A percentile compares a stretch with the other conserved stretches of the same genome.
phyloP scores from a whole-genome alignment of 92 coral and sea anemone species.

The Epizoanthus rinbou region DNA sequence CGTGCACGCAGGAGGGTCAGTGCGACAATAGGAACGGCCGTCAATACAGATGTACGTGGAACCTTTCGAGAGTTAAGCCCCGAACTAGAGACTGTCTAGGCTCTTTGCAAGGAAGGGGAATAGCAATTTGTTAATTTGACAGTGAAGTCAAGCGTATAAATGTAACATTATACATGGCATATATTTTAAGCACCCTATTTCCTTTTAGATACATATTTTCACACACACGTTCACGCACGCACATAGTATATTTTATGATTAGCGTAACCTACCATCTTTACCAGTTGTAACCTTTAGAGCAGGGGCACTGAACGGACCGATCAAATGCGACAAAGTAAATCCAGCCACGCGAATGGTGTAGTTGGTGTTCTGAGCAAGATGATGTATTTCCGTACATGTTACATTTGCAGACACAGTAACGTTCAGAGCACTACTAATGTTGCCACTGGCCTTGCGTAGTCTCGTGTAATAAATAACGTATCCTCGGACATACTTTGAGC shows the following conservation, averaged over 20 bases:
- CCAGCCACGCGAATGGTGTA: conserved; percentile 75
- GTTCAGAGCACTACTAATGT: conserved; percentile 29
- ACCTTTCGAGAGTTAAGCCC: no score
- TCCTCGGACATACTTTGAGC: conserved; percentile 50
- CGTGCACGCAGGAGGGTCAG: no score
- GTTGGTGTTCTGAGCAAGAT: conserved; percentile 68
- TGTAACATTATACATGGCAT: no score
- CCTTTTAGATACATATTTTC: no score
- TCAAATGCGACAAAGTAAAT: conserved; percentile 55
- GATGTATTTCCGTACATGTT: conserved; percentile 28
- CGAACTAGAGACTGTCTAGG: no score
- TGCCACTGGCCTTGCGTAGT: conserved; percentile 43
- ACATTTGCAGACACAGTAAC: conserved; percentile 35
- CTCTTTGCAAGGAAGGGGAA: no score
- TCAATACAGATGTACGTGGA: not conserved
- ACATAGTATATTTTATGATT: not conserved
- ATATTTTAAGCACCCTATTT: no score
- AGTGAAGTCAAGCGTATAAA: no score
- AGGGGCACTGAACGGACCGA: not conserved
- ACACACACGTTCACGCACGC: no score
- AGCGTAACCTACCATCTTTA: not conserved
- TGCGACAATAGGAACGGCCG: no score
- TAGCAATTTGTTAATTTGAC: no score
- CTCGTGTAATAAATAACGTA: conserved; percentile 73
- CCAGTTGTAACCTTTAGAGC: not conserved